Conservation (phyloP, 2,113 vertebrate species). For the Ciconia stormi region DNA sequence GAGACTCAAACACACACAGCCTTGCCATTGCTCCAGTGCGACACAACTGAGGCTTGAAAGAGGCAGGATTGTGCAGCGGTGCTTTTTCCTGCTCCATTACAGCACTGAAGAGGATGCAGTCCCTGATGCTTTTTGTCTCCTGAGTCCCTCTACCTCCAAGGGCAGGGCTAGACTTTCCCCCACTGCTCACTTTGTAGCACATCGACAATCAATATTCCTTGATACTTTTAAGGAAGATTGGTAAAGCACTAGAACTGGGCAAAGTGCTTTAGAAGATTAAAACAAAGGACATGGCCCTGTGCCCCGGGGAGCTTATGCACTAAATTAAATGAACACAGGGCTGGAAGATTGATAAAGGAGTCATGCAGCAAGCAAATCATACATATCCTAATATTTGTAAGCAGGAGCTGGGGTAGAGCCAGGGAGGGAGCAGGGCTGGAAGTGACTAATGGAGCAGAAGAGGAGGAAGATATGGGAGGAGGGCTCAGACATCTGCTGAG, state of each 20-base stretch:
- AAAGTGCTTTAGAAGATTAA: constrained; percentile 53
- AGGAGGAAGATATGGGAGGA: background rate
- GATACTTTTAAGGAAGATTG: constrained; percentile 42
- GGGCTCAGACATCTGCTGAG: background rate
- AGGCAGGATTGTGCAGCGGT: background rate
- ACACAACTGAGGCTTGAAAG: background rate
- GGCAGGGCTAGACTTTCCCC: background rate
- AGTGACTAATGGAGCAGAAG: background rate
- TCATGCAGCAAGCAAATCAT: constrained; percentile 37
- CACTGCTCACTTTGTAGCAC: background rate
- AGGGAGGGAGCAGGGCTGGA: background rate
- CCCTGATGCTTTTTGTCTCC: background rate
- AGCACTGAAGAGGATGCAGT: background rate
- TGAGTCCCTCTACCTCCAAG: background rate
- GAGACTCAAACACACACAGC: background rate
- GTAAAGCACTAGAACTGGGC: background rate
- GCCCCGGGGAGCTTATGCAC: background rate
- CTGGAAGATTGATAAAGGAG: constrained; percentile 50
- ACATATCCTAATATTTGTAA: constrained; percentile 43
- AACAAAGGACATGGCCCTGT: constrained; percentile 38
- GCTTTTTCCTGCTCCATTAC: background rate
- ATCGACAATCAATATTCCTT: background rate
- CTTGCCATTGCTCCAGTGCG: background rate
- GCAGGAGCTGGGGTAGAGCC: constrained; percentile 3
- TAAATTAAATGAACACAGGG: constrained; percentile 27